Percentiles rank a stretch among this genome's conserved stretches.
Conservation (phyloP, 2,888 invertebrate genomes). For the Dione juno region DNA sequence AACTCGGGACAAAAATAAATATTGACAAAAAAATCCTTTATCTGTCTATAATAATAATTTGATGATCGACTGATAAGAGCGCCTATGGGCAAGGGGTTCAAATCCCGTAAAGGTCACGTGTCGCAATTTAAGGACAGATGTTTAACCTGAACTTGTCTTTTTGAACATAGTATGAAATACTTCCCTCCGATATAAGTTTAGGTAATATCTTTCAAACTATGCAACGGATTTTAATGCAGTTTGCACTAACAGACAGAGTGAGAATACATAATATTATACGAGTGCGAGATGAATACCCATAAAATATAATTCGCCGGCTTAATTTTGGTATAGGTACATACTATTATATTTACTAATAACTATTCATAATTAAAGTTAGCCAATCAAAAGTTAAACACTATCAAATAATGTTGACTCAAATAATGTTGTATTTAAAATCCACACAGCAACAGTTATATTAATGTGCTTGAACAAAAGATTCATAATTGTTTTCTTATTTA, state of each 20-base stretch:
- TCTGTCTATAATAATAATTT: conserved; percentile 15
- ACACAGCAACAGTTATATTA: neutral
- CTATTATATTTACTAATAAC: neutral
- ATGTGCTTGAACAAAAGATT: neutral
- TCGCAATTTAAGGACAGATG: neutral
- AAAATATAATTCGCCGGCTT: neutral
- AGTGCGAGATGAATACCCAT: neutral
- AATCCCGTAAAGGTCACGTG: neutral
- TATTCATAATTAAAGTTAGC: neutral
- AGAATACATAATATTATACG: too few relatives aligned
- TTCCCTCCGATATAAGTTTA: too few relatives aligned
- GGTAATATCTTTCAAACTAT: too few relatives aligned
- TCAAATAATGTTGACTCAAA: neutral
- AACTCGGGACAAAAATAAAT: conserved; percentile 48
- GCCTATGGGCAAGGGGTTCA: neutral
- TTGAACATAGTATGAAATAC: too few relatives aligned
- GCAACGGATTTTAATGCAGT: too few relatives aligned
- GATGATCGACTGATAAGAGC: neutral
- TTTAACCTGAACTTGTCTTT: too few relatives aligned
- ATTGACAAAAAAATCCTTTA: conserved; percentile 51
- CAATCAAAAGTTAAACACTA: neutral
- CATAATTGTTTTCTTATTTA: conserved; percentile 7
- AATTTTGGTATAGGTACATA: neutral
- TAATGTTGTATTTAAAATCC: neutral
- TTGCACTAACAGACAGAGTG: too few relatives aligned